phyloP scores from a whole-genome alignment of 1,140 invertebrate genomes.

The Drosophila melanogaster region DNA sequence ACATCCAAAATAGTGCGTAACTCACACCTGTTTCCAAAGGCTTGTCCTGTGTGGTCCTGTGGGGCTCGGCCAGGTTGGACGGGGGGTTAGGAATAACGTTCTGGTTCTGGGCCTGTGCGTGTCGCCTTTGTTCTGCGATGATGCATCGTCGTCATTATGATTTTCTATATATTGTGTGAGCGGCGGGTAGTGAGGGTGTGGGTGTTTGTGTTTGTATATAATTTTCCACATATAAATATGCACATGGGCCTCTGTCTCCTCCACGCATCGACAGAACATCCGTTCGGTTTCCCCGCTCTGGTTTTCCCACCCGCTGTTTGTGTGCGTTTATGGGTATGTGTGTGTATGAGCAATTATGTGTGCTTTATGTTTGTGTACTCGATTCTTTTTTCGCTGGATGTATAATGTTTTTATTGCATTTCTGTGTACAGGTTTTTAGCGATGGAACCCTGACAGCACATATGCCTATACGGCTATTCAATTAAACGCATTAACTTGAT shows the following conservation, averaged over 20 bases:
- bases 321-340: slow-evolving; percentile 21
- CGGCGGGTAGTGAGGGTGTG: slow-evolving; percentile 19
- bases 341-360: slow-evolving; percentile 62
- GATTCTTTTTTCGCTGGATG: slow-evolving; percentile 49
- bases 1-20: slow-evolving; percentile 32
- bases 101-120: slow-evolving; percentile 69
- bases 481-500: slow-evolving; percentile 83
- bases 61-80: slow-evolving; percentile 10
- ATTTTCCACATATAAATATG: slow-evolving; percentile 81
- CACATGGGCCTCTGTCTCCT: slow-evolving; percentile 58
- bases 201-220: slow-evolving; percentile 77
- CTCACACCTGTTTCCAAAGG: slow-evolving; percentile 42
- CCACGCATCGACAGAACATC: slow-evolving; percentile 47
- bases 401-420: slow-evolving; percentile 76
- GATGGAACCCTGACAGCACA: slow-evolving; percentile 35
- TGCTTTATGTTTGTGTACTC: slow-evolving; percentile 51
- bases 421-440: slow-evolving; percentile 69
- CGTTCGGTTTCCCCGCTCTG: slow-evolving; percentile 7
- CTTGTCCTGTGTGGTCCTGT: slow-evolving; percentile 4
- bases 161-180: slow-evolving; percentile 67
- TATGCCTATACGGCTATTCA: slow-evolving; percentile 67
- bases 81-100: slow-evolving; percentile 26
- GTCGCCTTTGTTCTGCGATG: slow-evolving; percentile 78
- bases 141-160: slow-evolving; percentile 82
- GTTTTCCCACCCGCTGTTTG: slow-evolving; percentile 39